Base-by-base conservation (phyloP, 35 echinoderm and acorn worm genomes). In the Anneissia japonica region DNA sequence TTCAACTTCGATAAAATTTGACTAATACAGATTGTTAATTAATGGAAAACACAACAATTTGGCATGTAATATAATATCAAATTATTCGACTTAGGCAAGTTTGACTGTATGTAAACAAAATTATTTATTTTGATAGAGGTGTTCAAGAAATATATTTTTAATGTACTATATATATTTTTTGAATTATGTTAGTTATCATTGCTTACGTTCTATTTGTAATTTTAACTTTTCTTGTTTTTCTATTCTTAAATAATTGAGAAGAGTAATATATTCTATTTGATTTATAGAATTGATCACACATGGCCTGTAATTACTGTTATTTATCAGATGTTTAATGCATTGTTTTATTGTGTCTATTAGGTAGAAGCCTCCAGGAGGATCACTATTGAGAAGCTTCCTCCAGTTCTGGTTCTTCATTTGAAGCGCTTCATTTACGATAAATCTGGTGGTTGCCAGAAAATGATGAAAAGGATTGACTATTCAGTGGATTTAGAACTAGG, bases 401-500 rank as follows among this genome's bases (percentile, higher is more conserved):
- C 96, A 7, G 96, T 94, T 0, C 86, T 99, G 21, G 91, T 93
- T 3, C 83, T 99, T 19, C 96, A 99, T 73, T 87, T 99, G 13
- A 99, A 99, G 75, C 74, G 92, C 40, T 99, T 99, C 79, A 86
- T 94, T 35, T 99, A 99, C 46, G 96, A 99, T 64, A 99, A 99
- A 76, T 87, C 89, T 0, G 96, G 96, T 35, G 96, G 96, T 4
- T 94, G 96, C 79, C 96, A 94, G 86, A 99, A 99, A 87, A 83
- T 99, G 29, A 93, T 90, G 82, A 99, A 99, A 92, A 94, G 91
- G 82, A 79, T 99, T 39, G 96, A 99, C n/a, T 99, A 99, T 40
- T 79, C 74, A 29, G 90, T 94, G 72, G 96, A 94, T 29, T 79
- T 94, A 26, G 96, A 99, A 87, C 94, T 99, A 31, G 89, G 85